Evolutionary conservation across 92 coral and sea anemone genomes (phyloP).

Genomic region (Parazoanthus darwini): DNA sequence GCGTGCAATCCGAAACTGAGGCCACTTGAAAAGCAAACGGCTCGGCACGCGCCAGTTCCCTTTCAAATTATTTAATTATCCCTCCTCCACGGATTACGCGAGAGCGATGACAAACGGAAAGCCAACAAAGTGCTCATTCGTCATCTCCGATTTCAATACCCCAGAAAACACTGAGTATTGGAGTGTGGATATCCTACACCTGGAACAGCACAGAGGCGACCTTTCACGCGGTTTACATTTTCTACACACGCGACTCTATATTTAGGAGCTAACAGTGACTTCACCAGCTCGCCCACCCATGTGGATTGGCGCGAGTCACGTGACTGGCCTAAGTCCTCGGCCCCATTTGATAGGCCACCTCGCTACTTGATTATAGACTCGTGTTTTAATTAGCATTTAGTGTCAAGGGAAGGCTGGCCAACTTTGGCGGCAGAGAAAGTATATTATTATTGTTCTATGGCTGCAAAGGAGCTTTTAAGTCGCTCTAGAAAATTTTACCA

Average conservation of each 20-base stretch:
- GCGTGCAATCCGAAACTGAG: not conserved
- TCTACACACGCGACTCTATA: conserved; percentile 18
- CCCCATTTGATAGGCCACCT: conserved; percentile 85
- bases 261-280: conserved; percentile 26
- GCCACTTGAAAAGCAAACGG: conserved; percentile 15
- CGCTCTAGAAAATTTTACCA: conserved; percentile 31
- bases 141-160: not conserved
- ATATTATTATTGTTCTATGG: conserved; percentile 70
- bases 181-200: not conserved
- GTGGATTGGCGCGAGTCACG: conserved; percentile 74
- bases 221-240: conserved; percentile 6
- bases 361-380: conserved; percentile 68
- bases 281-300: conserved; percentile 42
- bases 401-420: conserved; percentile 91
- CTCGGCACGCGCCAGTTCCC: conserved; percentile 1
- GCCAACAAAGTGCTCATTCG: not conserved
- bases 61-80: conserved; percentile 17
- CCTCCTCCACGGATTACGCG: conserved; percentile 17
- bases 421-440: conserved; percentile 71
- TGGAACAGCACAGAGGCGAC: not conserved
- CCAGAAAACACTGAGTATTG: not conserved
- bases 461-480: conserved; percentile 67
- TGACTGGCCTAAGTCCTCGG: conserved; percentile 56
- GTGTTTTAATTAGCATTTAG: conserved; percentile 91
- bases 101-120: not conserved